Base-by-base conservation (phyloP, 2,113 vertebrate genomes). In the Mobula birostris region DNA sequence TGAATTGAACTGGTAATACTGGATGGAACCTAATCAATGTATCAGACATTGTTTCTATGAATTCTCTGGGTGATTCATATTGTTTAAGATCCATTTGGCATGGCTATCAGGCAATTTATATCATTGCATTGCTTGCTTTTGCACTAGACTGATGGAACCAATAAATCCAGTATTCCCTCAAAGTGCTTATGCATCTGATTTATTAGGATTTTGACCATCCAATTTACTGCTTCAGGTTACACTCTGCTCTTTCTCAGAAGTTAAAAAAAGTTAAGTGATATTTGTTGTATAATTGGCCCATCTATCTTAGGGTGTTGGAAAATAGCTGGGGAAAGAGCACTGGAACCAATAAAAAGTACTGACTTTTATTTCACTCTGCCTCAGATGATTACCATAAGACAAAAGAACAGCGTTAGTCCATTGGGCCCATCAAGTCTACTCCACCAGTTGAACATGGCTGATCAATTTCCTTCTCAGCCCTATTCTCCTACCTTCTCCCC, bases 241-340 rank as follows among this genome's bases (percentile, higher is more conserved):
- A 2, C 11, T 88, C 9, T 63, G 58, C 58, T 87, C 21, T 85
- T 85, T 90, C n/a, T 90, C 85, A 90, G 82, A 85, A 61, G 40
- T 83, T 58, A 56, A 7, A 32, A 85, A n/a, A 29, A 32, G 61
- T 66, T n/a, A 66, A 66, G 21, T 66, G 21, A 61, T 58, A 11
- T 27, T 66, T 61, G 66, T 90, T 90, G 85, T 90, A 90, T 90
- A 90, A 90, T 32, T 66, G 15, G 29, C 61, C 29, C 61, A 90
- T 90, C 19, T 68, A 32, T 90, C 58, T 66, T 7, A 7, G 29
- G 85, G 6, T 90, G 61, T n/a, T 17, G 61, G 29, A 6, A 17
- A 66, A 36, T 6, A 58, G 29, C n/a, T 68, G n/a, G 85, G 29
- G 14, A 88, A 88, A 29, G 72, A 58, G 14, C 27, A 88, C 56